Evolutionary conservation across 2,797 vertebrate genomes (phyloP), one percentile per base, ranked within the genome.

Genomic region (Tauraco hartlaubi): DNA sequence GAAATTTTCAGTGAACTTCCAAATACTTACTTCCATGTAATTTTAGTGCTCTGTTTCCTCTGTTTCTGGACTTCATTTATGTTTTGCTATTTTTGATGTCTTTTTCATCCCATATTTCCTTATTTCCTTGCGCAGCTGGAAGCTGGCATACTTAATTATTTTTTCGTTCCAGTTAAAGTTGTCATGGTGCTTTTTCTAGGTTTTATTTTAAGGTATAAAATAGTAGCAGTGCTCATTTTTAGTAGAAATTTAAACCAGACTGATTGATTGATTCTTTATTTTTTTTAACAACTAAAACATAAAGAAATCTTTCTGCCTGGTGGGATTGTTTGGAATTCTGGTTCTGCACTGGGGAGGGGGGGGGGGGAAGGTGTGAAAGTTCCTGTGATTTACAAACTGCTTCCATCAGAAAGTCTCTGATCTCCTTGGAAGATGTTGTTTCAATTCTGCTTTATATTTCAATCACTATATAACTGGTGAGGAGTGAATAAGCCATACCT

Each of bases 391-490:
- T 96, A 88, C 51, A 88, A 62, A 92, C 87, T 35, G 66, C 78
- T 94, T 85, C 79, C 14, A 1, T 84, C 63, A 76, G 67, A 86
- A 93, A 83, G 52, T 49, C 79, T 94, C 61, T 94, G 82, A 94
- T 91, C 69, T 81, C 35, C 51, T 48, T 75, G 69, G 64, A 92
- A 80, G 79, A 63, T 28, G 19, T 21, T 76, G 43, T 90, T 95
- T 92, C 64, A 80, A 35, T 91, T 87, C 72, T 94, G 54, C 16
- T 91, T 91, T 92, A 15, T 73, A 44, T 77, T 95, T 95, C 84
- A 56, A 9, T 85, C 59, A 31, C 77, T 79, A 5, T 64, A 13
- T 76, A 84, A 90, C 29, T 58, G 44, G 51, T 46, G 31, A 88
- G 80, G 56, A 76, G 26, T 64, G 76, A 79, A 85, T 82, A 90